A percentile compares a stretch with the other conserved stretches of the same genome.
phyloP scores from a whole-genome alignment of 2,113 vertebrate genomes.

The Thamnaconus septentrionalis region DNA sequence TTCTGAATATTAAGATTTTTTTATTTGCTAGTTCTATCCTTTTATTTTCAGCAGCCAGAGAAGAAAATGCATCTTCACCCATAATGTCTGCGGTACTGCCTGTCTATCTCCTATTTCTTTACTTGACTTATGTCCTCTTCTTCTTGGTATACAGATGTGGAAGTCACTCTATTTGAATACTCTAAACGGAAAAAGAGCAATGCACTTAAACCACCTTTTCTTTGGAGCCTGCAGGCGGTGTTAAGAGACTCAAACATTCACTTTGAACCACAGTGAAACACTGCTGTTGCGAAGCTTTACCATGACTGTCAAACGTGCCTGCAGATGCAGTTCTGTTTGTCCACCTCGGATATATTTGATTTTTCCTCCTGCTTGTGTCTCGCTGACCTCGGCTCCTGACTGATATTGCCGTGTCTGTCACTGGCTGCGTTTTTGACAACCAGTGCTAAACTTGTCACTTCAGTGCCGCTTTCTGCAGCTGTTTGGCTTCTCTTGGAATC shows the following conservation, averaged over 20 bases:
- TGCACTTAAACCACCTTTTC: constrained; percentile 1
- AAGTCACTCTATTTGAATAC: no score
- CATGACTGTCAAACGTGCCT: background rate
- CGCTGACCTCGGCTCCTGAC: background rate
- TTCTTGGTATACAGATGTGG: no score
- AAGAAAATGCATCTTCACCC: background rate
- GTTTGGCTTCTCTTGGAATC: constrained; percentile 15
- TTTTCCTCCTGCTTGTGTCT: background rate
- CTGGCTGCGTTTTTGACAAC: constrained; percentile 4
- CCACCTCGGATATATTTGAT: background rate
- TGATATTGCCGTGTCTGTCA: background rate
- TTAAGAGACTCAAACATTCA: constrained; percentile 1
- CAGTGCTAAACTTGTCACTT: constrained; percentile 2
- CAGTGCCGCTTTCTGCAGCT: background rate
- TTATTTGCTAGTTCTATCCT: background rate
- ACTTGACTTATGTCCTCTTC: background rate
- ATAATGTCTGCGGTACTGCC: background rate
- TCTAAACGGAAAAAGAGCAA: background rate
- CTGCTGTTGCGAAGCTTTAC: background rate
- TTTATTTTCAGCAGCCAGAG: background rate
- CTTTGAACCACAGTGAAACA: background rate
- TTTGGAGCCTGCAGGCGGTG: background rate
- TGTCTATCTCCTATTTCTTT: background rate
- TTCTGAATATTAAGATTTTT: background rate
- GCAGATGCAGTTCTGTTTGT: background rate